These are phyloP conservation scores for Austrolebias charrua DNA, from an alignment of 2,797 vertebrate genomes.

Conservation along the genomic window DNA sequence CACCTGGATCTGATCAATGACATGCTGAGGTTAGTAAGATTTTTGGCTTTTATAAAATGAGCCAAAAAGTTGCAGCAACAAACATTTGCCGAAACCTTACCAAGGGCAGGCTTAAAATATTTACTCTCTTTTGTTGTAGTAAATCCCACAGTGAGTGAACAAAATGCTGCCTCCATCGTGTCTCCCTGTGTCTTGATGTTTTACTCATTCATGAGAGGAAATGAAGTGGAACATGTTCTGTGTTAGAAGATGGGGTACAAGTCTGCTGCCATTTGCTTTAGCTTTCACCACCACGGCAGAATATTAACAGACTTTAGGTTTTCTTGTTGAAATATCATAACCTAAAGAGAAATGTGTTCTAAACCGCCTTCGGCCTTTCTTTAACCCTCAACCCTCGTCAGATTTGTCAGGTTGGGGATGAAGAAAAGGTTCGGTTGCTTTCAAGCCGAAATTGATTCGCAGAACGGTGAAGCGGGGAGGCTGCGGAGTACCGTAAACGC, in stretches of 20 bases:
- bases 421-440: slow-evolving; percentile 23
- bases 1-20: not conserved
- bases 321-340: slow-evolving; percentile 1
- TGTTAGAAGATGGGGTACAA: slow-evolving; percentile 46
- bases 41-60: too few relatives aligned
- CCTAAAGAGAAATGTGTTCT: not conserved
- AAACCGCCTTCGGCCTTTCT: slow-evolving; percentile 1
- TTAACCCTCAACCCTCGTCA: not conserved
- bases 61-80: not conserved
- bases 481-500: too few relatives aligned
- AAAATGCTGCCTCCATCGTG: slow-evolving; percentile 7
- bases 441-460: slow-evolving; percentile 34
- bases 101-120: not conserved
- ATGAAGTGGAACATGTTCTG: slow-evolving; percentile 62
- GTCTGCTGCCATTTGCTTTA: slow-evolving; percentile 47
- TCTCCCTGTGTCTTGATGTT: slow-evolving; percentile 25
- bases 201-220: slow-evolving; percentile 68
- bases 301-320: slow-evolving; percentile 25
- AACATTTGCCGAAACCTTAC: slow-evolving; percentile 2
- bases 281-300: slow-evolving; percentile 25
- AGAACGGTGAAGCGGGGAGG: slow-evolving; percentile 23
- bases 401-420: slow-evolving; percentile 14
- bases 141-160: slow-evolving; percentile 29
- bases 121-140: slow-evolving; percentile 13
- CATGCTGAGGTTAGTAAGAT: not conserved